Evolutionary conservation across 2,113 vertebrate species (phyloP).

Genomic region (zebrafish (Danio rerio)): DNA sequence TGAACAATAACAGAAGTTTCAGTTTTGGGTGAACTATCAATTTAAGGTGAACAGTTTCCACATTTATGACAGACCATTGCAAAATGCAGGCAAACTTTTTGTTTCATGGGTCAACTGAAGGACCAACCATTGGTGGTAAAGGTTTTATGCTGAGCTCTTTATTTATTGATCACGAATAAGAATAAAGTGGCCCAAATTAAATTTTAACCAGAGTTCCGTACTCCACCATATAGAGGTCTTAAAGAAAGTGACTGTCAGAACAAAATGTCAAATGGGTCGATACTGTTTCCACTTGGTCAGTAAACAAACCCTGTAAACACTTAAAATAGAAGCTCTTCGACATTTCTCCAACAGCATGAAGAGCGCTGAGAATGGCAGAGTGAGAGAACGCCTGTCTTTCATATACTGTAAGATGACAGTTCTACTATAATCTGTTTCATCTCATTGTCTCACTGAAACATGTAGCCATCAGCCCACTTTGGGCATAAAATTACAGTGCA

Average conservation of each 20-base stretch:
- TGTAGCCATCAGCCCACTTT: conserved; percentile 1
- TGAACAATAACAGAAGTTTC: too few relatives aligned
- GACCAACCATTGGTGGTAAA: conserved; percentile 12
- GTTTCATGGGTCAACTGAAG: neutral
- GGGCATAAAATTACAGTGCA: conserved; percentile 2
- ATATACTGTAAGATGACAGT: neutral
- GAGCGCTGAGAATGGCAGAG: neutral
- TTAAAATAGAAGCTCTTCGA: neutral
- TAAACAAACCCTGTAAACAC: conserved; percentile 12
- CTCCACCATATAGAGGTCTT: conserved; percentile 19
- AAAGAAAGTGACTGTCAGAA: conserved; percentile 23
- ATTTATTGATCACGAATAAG: conserved; percentile 51
- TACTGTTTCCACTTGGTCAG: neutral
- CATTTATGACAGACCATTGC: neutral
- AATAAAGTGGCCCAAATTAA: conserved; percentile 44
- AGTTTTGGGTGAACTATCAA: neutral
- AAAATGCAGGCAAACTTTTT: neutral
- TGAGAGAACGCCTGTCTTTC: conserved; percentile 1
- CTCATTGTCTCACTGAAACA: conserved; percentile 21
- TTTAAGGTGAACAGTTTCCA: neutral
- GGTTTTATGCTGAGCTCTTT: conserved; percentile 11
- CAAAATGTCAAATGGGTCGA: conserved; percentile 30
- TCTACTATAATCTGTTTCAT: conserved; percentile 15
- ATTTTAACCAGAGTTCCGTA: conserved; percentile 21
- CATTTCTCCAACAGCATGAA: neutral